Percentiles rank a stretch among this genome's conserved stretches.
phyloP scores from a whole-genome alignment of 2,797 vertebrate genomes.

The Okamejei kenojei region DNA sequence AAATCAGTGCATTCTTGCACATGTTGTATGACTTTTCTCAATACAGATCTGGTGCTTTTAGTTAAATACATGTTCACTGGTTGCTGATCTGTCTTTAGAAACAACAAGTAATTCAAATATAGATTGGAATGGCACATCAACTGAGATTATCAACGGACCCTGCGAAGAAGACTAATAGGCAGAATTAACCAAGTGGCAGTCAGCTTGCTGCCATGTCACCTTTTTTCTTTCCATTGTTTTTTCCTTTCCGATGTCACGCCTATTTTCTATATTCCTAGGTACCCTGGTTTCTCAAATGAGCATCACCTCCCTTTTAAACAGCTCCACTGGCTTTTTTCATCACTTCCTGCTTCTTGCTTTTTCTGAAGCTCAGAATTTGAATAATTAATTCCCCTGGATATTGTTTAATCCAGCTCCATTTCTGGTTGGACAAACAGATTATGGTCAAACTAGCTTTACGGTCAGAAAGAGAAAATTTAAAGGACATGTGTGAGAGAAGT shows the following conservation, averaged over 20 bases:
- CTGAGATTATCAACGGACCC: not conserved
- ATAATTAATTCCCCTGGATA: not conserved
- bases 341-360: not conserved
- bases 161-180: not conserved
- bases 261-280: not conserved
- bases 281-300: not conserved
- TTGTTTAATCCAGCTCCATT: not conserved
- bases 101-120: not conserved
- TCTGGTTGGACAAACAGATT: not conserved
- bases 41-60: not conserved
- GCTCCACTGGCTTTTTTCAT: not conserved
- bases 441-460: too few relatives aligned
- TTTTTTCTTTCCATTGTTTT: not conserved
- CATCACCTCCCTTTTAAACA: not conserved
- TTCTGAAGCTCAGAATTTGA: not conserved
- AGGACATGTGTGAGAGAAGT: too few relatives aligned
- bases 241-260: not conserved
- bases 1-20: not conserved
- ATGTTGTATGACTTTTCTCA: not conserved
- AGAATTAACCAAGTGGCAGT: not conserved
- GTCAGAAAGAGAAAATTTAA: too few relatives aligned
- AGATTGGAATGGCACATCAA: not conserved
- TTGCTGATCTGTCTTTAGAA: not conserved
- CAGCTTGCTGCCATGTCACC: not conserved
- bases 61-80: not conserved